These are phyloP conservation scores for Lophius piscatorius DNA, from an alignment of 2,113 vertebrate genomes.

Conservation along the genomic window DNA sequence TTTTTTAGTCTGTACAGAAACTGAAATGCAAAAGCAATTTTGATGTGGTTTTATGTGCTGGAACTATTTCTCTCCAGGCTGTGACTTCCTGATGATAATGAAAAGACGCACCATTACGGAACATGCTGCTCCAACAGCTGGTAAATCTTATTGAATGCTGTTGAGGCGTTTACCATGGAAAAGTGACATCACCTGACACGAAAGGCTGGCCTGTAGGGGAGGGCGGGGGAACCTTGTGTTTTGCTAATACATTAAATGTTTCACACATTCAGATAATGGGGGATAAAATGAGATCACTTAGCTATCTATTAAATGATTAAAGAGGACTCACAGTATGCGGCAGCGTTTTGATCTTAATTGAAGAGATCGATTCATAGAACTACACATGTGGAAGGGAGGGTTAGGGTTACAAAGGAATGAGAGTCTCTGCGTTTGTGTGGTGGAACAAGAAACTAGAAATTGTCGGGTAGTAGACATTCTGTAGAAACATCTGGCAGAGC, in stretches of 20 bases:
- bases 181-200: slow-evolving; percentile 50
- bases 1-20: not conserved
- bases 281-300: too few species aligned
- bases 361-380: too few species aligned
- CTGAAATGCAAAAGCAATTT: not conserved
- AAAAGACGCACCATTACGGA: slow-evolving; percentile 31
- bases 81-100: slow-evolving; percentile 22
- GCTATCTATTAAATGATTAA: too few species aligned
- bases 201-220: slow-evolving; percentile 22
- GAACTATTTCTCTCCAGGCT: not conserved
- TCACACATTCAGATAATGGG: too few species aligned
- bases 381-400: too few species aligned
- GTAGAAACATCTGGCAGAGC: not conserved
- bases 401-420: too few species aligned
- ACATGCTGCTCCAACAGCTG: slow-evolving; percentile 24
- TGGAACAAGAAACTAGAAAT: slow-evolving; percentile 7
- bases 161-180: slow-evolving; percentile 38
- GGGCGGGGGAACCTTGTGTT: not conserved
- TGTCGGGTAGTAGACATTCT: slow-evolving; percentile 11
- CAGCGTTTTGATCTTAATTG: too few species aligned
- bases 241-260: slow-evolving; percentile 20
- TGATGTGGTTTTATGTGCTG: not conserved
- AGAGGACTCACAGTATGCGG: too few species aligned
- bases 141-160: slow-evolving; percentile 46
- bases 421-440: too few species aligned